phyloP scores from a whole-genome alignment of 2,797 vertebrate species.

The Neoniphon sammara region DNA sequence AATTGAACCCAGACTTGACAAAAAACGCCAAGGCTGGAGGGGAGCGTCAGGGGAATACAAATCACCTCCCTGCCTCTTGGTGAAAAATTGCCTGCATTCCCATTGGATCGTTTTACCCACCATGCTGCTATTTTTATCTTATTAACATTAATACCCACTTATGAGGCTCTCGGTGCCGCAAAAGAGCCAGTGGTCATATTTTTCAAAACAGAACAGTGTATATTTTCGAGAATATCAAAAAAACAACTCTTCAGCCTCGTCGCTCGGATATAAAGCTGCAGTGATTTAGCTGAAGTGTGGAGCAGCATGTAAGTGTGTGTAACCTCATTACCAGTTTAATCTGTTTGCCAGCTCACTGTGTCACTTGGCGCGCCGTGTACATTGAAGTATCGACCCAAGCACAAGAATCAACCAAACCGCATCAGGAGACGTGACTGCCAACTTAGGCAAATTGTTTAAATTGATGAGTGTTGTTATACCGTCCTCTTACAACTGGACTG shows the following conservation, averaged over 20 bases:
- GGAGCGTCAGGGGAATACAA: conserved; percentile 55
- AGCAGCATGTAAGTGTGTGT: conserved; percentile 5
- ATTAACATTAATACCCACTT: conserved; percentile 45
- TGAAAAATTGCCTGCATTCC: conserved; percentile 41
- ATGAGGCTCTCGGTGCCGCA: conserved; percentile 12
- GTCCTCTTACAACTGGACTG: background rate
- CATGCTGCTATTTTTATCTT: conserved; percentile 40
- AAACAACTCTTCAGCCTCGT: background rate
- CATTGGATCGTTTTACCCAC: conserved; percentile 26
- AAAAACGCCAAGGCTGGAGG: conserved; percentile 41
- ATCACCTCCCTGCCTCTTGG: conserved; percentile 37
- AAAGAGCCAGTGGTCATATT: conserved; percentile 18
- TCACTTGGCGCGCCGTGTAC: background rate
- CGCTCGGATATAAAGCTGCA: conserved; percentile 7
- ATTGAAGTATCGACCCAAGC: too few relatives aligned
- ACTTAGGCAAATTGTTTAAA: too few relatives aligned
- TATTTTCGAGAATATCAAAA: conserved; percentile 8
- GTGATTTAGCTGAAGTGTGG: background rate
- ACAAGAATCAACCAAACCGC: background rate
- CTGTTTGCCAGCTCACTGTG: conserved; percentile 19
- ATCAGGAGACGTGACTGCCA: background rate
- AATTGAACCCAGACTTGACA: conserved; percentile 61
- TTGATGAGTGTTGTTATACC: background rate
- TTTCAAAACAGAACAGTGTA: conserved; percentile 4
- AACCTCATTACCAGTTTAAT: conserved; percentile 32